Base-by-base conservation (phyloP, 2,888 invertebrate species). In the Meiosimyza platycephala region DNA sequence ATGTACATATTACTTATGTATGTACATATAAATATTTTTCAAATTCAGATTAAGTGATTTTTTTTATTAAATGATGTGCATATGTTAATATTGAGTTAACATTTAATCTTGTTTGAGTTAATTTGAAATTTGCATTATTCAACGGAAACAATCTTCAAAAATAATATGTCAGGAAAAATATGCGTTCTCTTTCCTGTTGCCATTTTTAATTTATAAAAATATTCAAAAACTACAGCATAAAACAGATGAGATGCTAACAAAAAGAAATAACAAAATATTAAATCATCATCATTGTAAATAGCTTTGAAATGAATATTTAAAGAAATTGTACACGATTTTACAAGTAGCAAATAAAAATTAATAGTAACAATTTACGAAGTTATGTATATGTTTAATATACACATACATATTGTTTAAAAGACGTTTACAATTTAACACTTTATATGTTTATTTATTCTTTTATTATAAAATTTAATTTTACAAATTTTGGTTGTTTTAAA, bases 211-310 rank as follows among this genome's bases (percentile, higher is more conserved):
- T 63, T 11, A 40, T 16, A 16, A 13, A 50, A 16, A 63, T 6
- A 12, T 63, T 50, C 40, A 40, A 47, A 62, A 54, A 57, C 57
- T 55, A 22, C 28, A 18, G 16, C 57, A 57, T 40, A 40, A 40
- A 40, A 40, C 40, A 47, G 2, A 62, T 6, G 28, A n/a, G 40
- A 62, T 40, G 13, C 16, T 16, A 47, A 15, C 33, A 62, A 28
- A 28, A 28, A 28, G 22, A 28, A 28, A 28, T 33, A 7, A 28
- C 59, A 28, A 40, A 40, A 62, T n/a, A 9, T 47, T 62, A 18
- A 62, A 40, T 1, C n/a, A 62, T 15, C 60, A 62, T 47, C 60
- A 62, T 62, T 62, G 60, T 62, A 62, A 62, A 62, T 62, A 62
- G 47, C 6, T 62, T 28, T 57, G 55, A 18, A 57, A 57, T 62